Percentiles rank a stretch among this genome's conserved stretches.
Conservation (phyloP, 2,797 vertebrate genomes). For the Phaenicophaeus curvirostris region DNA sequence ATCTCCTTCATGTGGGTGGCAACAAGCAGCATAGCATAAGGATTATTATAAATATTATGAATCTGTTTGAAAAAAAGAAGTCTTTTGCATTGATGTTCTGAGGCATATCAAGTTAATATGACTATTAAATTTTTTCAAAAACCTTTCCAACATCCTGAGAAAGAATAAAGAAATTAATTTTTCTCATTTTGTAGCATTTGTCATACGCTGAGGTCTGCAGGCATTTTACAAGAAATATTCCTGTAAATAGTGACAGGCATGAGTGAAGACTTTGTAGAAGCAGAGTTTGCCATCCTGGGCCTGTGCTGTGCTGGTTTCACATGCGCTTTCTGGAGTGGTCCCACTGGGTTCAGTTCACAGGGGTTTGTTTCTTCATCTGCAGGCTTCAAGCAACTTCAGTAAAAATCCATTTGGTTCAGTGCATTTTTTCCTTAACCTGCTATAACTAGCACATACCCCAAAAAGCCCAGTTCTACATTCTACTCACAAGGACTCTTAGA, state of each 20-base stretch:
- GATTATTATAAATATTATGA: slow-evolving; percentile 29
- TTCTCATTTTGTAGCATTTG: slow-evolving; percentile 2
- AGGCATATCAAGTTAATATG: not conserved
- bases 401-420: not conserved
- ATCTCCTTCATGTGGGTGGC: not conserved
- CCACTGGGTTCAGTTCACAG: not conserved
- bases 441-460: not conserved
- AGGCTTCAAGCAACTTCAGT: not conserved
- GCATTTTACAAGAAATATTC: not conserved
- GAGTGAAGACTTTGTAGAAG: not conserved
- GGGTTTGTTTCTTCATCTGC: not conserved
- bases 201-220: not conserved
- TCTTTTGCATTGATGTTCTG: not conserved
- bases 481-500: not conserved
- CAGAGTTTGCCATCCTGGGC: not conserved
- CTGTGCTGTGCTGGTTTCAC: not conserved
- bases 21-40: slow-evolving; percentile 19
- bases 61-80: not conserved
- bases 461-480: not conserved
- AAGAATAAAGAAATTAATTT: not conserved
- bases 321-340: not conserved
- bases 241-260: not conserved
- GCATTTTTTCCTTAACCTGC: not conserved
- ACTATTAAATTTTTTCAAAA: not conserved
- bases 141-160: not conserved